Conservation (phyloP, 1,140 invertebrate genomes). For the Lucilia cuprina region DNA sequence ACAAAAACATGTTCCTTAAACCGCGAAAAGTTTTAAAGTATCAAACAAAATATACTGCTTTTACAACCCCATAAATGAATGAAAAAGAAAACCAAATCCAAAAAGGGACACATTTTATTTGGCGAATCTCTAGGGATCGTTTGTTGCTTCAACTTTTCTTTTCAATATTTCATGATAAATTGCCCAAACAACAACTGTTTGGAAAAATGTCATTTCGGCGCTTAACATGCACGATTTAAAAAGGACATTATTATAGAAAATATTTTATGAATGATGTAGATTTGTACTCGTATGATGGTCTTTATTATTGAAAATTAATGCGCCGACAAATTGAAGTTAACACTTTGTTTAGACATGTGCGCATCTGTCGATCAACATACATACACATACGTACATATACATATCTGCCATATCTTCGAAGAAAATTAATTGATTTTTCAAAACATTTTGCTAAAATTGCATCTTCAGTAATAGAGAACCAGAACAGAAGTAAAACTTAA, state of each 20-base stretch:
- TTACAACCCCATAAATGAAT: not conserved
- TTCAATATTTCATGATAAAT: not conserved
- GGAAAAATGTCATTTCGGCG: not conserved
- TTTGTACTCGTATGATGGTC: not conserved
- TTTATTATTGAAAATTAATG: not conserved
- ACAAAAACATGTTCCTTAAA: not conserved
- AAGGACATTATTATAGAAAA: not conserved
- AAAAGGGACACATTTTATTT: not conserved
- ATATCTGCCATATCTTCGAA: too few species aligned
- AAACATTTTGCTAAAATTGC: too few species aligned
- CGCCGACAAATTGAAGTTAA: not conserved
- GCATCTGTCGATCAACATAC: not conserved
- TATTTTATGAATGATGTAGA: not conserved
- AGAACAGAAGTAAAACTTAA: too few species aligned
- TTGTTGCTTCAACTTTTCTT: not conserved
- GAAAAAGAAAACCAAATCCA: not conserved
- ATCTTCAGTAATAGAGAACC: too few species aligned
- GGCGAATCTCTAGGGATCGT: not conserved
- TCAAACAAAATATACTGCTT: not conserved
- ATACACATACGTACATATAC: too few species aligned
- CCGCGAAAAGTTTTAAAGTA: not conserved
- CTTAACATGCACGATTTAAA: too few species aligned
- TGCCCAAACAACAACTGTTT: not conserved
- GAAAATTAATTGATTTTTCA: too few species aligned
- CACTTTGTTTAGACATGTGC: not conserved